Base-by-base conservation (phyloP, 2,888 invertebrate species). In the Coleophora deauratella region DNA sequence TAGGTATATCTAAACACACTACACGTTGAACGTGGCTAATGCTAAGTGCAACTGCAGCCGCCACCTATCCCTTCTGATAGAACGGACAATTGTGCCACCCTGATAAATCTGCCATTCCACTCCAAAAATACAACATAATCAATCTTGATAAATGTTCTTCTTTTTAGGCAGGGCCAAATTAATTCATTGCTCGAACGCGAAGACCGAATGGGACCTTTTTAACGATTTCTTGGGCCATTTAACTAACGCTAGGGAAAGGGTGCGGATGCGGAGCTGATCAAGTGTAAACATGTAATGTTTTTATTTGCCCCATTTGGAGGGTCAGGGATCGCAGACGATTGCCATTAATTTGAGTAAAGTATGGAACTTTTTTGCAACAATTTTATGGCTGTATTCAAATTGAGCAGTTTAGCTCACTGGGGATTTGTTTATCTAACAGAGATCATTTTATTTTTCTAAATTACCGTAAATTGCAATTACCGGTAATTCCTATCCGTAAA, bases 271-370 rank as follows among this genome's bases (percentile, higher is more conserved):
- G 66, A 21, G 59, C 74, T 67, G 75, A 81, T 84, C 80, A 74
- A 81, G 71, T 78, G 80, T 69, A 68, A 73, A 67, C 62, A 62
- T 69, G 66, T 74, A 74, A 80, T 80, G 84, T 78, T 78, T 80
- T 77, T 74, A 76, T 78, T 76, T 68, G 63, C 54, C 45, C 64
- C 58, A 57, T 62, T 62, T 49, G 44, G 50, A 48, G 50, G 44
- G 45, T 35, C 38, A 51, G 53, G 49, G 49, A 52, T 35, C 42
- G 43, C 40, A 40, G 43, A 49, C 45, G 42, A 42, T 33, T 46
- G 47, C 52, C 40, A 49, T 55, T 49, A 52, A 55, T 55, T 55
- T 49, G 28, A 40, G 21, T 8, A 30, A 28, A 42, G 28, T 21
- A 44, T 37, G 34, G 33, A 43, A 35, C 35, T 42, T 43, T 39